Base-by-base conservation (phyloP, 2,113 vertebrate genomes). In the Archocentrus centrarchus region DNA sequence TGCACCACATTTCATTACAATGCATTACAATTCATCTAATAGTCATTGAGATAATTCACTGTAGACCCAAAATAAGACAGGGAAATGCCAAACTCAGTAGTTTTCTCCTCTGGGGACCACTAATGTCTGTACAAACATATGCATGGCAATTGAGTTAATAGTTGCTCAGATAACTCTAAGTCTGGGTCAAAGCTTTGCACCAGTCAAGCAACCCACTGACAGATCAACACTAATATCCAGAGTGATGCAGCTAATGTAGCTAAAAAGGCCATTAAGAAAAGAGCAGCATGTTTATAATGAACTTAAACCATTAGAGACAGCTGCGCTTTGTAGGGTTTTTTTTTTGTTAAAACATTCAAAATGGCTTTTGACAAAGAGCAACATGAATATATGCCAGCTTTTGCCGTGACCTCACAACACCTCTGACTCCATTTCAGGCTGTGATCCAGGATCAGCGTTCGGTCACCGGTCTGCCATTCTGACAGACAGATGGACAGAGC, bases 401-500 rank as follows among this genome's bases (percentile, higher is more conserved):
- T 35, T 35, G 4, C 30, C 37, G 10, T 84, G 80, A 85, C 63
- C 81, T 92, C 27, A 73, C 79, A 75, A 37, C 75, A 76, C 86
- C 20, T 73, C 58, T 13, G 30, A 47, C 80, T 75, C 10, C 0
- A 10, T 73, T 66, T 81, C 32, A 17, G 41, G 59, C 77, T 61
- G 20, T 59, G 22, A 78, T 58, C 15, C 63, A 58, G 66, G 76
- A 76, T 83, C 80, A 58, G 62, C 17, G 20, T 61, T 86, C 47
- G 30, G 75, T 84, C 60, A 35, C 59, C 61, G 24, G 10, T 66
- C 44, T 64, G 59, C 57, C 70, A 10, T 37, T 47, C 50, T 63
- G 88, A 89, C 78, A 41, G 84, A 20, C 70, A 68, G 77, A 73
- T 73, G 68, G 85, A 78, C 77, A 41, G 78, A 83, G 61, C 32